Percentiles rank a stretch among this genome's conserved stretches.
Conservation (phyloP, 2,797 vertebrate species). For the Gymnocypris eckloni region DNA sequence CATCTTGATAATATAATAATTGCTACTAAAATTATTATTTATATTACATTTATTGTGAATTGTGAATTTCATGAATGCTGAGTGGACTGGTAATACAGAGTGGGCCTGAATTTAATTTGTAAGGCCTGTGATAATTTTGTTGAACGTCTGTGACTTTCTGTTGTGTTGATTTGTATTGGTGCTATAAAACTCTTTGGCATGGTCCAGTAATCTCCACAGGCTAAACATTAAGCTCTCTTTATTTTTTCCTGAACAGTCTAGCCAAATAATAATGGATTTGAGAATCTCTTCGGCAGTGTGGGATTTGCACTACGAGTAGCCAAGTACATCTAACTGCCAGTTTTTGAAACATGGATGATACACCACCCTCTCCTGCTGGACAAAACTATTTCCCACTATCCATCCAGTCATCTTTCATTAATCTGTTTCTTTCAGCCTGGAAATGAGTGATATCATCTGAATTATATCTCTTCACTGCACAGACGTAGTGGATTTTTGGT, state of each 20-base stretch:
- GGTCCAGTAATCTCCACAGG: slow-evolving; percentile 49
- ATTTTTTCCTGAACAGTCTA: slow-evolving; percentile 36
- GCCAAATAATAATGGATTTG: slow-evolving; percentile 53
- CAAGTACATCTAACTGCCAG: slow-evolving; percentile 8
- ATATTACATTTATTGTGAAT: background rate
- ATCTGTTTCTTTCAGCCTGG: background rate
- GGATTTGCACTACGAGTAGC: slow-evolving; percentile 41
- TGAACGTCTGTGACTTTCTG: background rate
- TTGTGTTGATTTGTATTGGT: background rate
- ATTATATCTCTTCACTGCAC: slow-evolving; percentile 6
- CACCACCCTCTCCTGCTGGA: background rate
- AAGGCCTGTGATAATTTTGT: background rate
- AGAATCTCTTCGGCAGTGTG: slow-evolving; percentile 14
- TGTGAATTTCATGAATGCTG: background rate
- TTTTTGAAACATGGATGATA: slow-evolving; percentile 31
- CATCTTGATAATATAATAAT: background rate
- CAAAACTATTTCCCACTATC: slow-evolving; percentile 1
- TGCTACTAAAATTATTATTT: background rate
- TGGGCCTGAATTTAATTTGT: background rate
- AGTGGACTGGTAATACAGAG: background rate
- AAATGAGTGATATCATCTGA: slow-evolving; percentile 15
- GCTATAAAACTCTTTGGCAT: slow-evolving; percentile 18
- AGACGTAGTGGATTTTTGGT: background rate
- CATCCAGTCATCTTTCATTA: background rate
- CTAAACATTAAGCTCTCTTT: slow-evolving; percentile 36